Conservation (phyloP, 2,797 vertebrate genomes). For the Epinephelus coioides region DNA sequence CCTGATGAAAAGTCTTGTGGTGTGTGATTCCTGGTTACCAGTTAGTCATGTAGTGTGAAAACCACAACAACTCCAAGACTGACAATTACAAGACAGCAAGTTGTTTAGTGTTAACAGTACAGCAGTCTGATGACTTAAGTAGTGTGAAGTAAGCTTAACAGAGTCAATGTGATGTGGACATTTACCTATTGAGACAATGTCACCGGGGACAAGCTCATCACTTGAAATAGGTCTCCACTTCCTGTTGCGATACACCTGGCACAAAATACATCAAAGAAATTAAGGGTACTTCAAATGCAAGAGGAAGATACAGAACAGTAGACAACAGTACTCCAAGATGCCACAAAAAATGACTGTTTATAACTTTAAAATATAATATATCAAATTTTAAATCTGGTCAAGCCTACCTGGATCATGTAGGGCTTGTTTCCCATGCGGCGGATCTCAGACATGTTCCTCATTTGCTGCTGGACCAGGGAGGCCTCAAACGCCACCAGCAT, state of each 20-base stretch:
- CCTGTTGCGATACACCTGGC: slow-evolving; percentile 95
- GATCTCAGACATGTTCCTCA: slow-evolving; percentile 97
- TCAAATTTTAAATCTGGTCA: not conserved
- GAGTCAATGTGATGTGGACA: slow-evolving; percentile 24
- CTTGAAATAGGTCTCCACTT: slow-evolving; percentile 98
- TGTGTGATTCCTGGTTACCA: too few relatives aligned
- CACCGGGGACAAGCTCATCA: slow-evolving; percentile 94
- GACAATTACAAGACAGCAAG: too few relatives aligned
- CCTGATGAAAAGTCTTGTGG: too few relatives aligned
- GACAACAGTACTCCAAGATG: not conserved
- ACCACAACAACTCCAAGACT: too few relatives aligned
- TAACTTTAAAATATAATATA: not conserved
- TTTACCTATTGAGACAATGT: slow-evolving; percentile 94
- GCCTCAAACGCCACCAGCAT: slow-evolving; percentile 99
- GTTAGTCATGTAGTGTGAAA: too few relatives aligned
- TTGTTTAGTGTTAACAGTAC: too few relatives aligned
- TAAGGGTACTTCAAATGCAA: slow-evolving; percentile 7
- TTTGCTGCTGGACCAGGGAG: slow-evolving; percentile 97
- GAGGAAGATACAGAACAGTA: not conserved
- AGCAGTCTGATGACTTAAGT: too few relatives aligned
- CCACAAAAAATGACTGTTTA: not conserved
- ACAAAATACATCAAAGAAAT: slow-evolving; percentile 25
- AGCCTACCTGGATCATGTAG: slow-evolving; percentile 93
- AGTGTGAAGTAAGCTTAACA: not conserved
- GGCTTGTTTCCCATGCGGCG: slow-evolving; percentile 97